Base-by-base conservation (phyloP, 2,888 invertebrate genomes). In the Philereme vetulata region DNA sequence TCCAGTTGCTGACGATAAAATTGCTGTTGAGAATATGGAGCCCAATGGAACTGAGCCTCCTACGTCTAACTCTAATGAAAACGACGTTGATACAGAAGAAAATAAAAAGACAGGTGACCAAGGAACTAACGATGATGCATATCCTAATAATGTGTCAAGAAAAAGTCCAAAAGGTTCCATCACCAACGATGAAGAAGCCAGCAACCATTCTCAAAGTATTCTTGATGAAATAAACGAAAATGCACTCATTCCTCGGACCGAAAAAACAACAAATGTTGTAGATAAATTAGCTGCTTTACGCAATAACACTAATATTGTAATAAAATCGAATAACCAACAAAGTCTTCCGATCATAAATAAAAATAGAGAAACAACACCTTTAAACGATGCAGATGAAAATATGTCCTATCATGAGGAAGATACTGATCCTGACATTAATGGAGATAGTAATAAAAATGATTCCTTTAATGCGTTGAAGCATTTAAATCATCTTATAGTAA, bases 401-500 rank as follows among this genome's bases (percentile, higher is more conserved):
- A n/a, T 45, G 32, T 51, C 51, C 0, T 21, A 48, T 35, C 34
- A 45, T 9, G 47, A 51, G 40, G 63, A 60, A 48, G 54, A 63
- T 6, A 45, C n/a, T 4, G 51, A 59, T 10, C 10, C 46, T 9
- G 40, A 44, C 46, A 38, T 42, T 4, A 47, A 52, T 47, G 57
- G 51, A 51, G 11, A 48, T 7, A 47, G 34, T 46, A 43, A 46
- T 8, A 61, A 65, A 42, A 64, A 59, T 6, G 60, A 68, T 51
- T 60, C 72, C 8, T 34, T 66, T 10, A 60, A 64, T 38, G 64
- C 64, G 45, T 62, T 71, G 38, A 68, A 65, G 56, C 66, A 65
- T 65, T 66, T 73, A 43, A 71, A 64, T 57, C 69, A 73, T 60
- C 63, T 73, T 32, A 71, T 68, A 47, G 75, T 90, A 3, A 90